A percentile compares a stretch with the other conserved stretches of the same genome.
phyloP scores from a whole-genome alignment of 2,113 vertebrate genomes.

The Notiomystis cincta region DNA sequence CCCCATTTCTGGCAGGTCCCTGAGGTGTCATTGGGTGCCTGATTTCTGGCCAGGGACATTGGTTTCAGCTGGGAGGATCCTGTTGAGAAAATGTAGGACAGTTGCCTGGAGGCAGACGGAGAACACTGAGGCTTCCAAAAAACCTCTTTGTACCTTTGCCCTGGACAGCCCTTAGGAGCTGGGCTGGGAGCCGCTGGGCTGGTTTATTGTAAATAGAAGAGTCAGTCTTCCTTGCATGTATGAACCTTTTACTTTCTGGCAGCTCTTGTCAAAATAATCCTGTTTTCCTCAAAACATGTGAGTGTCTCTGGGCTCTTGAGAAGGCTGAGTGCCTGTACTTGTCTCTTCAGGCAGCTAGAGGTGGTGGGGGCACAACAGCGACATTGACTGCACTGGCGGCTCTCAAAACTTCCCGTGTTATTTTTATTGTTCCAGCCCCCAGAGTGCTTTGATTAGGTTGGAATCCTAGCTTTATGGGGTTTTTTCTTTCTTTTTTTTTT shows the following conservation, averaged over 20 bases:
- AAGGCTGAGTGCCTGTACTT: not conserved
- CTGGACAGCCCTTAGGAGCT: not conserved
- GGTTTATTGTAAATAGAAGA: not conserved
- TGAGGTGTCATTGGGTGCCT: not conserved
- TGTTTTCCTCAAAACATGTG: conserved; percentile 14
- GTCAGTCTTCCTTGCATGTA: not conserved
- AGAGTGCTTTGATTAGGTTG: conserved; percentile 30
- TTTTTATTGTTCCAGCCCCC: conserved; percentile 19
- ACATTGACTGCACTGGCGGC: not conserved
- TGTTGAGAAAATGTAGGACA: not conserved
- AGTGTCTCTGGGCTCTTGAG: not conserved
- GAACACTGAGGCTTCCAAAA: conserved; percentile 15
- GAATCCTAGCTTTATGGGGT: not conserved
- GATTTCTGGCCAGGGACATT: not conserved
- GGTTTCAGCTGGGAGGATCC: not conserved
- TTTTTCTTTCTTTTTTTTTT: no score
- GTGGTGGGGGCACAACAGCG: not conserved
- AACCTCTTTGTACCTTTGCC: conserved; percentile 34
- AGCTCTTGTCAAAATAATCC: conserved; percentile 38
- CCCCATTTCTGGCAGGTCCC: not conserved
- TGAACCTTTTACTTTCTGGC: conserved; percentile 32
- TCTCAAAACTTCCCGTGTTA: not conserved
- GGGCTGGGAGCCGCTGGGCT: not conserved
- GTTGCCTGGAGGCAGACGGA: not conserved
- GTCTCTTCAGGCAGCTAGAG: conserved; percentile 19